These are phyloP conservation scores for Gymnopithys bicolor DNA, from an alignment of 2,797 vertebrate genomes.

Conservation along the genomic window DNA sequence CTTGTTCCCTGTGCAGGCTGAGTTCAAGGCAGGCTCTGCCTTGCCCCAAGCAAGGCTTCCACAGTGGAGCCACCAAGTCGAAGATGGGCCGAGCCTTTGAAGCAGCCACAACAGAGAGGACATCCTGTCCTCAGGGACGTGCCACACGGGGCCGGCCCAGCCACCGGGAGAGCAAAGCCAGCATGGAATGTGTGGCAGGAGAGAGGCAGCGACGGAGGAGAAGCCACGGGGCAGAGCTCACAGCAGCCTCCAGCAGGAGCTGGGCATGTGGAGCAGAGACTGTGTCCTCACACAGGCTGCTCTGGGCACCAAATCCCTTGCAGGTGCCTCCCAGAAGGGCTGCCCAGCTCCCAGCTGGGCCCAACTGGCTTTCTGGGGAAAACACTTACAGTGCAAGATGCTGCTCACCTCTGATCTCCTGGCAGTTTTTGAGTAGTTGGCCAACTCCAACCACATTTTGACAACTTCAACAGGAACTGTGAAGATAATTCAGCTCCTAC, in stretches of 20 bases:
- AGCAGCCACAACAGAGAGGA: constrained; percentile 26
- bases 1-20: neutral
- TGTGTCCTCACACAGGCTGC: neutral
- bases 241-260: neutral
- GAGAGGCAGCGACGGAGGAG: fast-evolving
- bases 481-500: neutral
- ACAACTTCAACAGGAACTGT: neutral
- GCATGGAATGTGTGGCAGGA: neutral
- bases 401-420: neutral
- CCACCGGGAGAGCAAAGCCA: neutral
- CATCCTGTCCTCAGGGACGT: neutral
- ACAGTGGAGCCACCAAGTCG: fast-evolving
- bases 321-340: neutral
- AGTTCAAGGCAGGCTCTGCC: neutral
- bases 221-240: fast-evolving
- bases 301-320: neutral
- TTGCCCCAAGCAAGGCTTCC: neutral
- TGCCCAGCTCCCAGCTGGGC: neutral
- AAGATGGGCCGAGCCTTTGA: neutral
- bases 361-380: neutral
- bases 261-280: fast-evolving
- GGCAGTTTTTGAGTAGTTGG: neutral
- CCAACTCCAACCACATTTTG: neutral
- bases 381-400: fast-evolving
- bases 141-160: neutral